Evolutionary conservation across 2,797 vertebrate species (phyloP), one percentile per base, ranked within the genome.

Genomic region (Apogon talboti): DNA sequence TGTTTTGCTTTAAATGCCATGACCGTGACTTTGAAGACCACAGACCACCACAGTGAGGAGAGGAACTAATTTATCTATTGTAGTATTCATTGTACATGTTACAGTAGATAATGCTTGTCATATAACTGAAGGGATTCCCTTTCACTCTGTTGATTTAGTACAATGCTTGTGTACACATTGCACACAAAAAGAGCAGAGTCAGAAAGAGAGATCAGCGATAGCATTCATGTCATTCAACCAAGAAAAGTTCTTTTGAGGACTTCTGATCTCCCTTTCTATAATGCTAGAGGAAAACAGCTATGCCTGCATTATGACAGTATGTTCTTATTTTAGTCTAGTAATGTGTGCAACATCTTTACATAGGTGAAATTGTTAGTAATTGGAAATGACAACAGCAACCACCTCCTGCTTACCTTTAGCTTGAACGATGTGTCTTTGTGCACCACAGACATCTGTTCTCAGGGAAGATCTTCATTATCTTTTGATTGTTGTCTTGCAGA

Each of bases 401-500:
- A 42, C 38, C 12, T 49, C 30, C 6, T 42, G 2, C 28, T 2
- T 15, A 50, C n/a, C 14, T 44, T 13, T 3, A n/a, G 10, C 7
- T 51, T 66, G 11, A 8, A n/a, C 14, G 41, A 14, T 45, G 13
- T 56, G 33, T 9, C 42, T 43, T 48, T 58, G 45, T 4, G 10
- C 11, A 33, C 11, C 21, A 1, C 38, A 2, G 11, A 46, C 9
- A 16, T 18, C 16, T 15, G 12, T 28, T 58, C 13, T 21, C 14
- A 8, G 18, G 30, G 9, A 35, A 42, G 10, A 50, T 47, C 30
- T 47, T 48, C 14, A 30, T 65, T 56, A 15, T 58, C 11, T 21
- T 12, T 50, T 59, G 15, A 67, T 42, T 71, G 70, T n/a, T 52
- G 15, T 48, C 14, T 48, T 46, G 16, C 38, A 16, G 24, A 68